These are phyloP conservation scores for Latrodectus elegans DNA, from an alignment of 2,888 invertebrate species.

Conservation along the genomic window DNA sequence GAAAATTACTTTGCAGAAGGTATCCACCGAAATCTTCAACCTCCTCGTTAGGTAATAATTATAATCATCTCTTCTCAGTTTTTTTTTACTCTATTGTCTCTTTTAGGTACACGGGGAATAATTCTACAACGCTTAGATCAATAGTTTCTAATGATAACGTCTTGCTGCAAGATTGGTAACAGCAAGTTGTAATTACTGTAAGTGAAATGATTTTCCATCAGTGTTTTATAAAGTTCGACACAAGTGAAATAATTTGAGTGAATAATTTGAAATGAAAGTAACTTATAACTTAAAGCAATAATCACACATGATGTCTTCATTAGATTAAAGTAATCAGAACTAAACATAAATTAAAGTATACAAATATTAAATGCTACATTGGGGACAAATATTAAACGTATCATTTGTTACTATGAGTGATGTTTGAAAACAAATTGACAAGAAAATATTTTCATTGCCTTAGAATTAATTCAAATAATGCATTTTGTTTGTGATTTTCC, in stretches of 20 bases:
- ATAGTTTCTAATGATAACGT: slow-evolving; percentile 37
- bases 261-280: slow-evolving; percentile 14
- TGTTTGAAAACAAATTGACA: too few relatives aligned
- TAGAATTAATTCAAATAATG: too few relatives aligned
- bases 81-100: slow-evolving; percentile 19
- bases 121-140: slow-evolving; percentile 34
- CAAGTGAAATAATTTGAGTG: slow-evolving; percentile 8
- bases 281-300: too few relatives aligned
- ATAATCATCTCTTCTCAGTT: slow-evolving; percentile 23
- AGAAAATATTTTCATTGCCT: too few relatives aligned
- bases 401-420: too few relatives aligned
- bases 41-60: slow-evolving; percentile 41
- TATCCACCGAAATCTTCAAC: slow-evolving; percentile 26
- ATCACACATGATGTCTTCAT: too few relatives aligned
- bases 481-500: too few relatives aligned
- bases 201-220: slow-evolving; percentile 32
- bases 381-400: too few relatives aligned
- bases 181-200: slow-evolving; percentile 41
- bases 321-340: too few relatives aligned
- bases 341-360: too few relatives aligned
- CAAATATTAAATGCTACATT: too few relatives aligned
- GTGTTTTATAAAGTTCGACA: slow-evolving; percentile 12
- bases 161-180: slow-evolving; percentile 39
- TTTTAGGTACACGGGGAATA: slow-evolving; percentile 28
- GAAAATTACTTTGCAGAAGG: slow-evolving; percentile 17